Evolutionary conservation across 2,797 vertebrate genomes (phyloP).

Genomic region (Onychomys leucogaster): DNA sequence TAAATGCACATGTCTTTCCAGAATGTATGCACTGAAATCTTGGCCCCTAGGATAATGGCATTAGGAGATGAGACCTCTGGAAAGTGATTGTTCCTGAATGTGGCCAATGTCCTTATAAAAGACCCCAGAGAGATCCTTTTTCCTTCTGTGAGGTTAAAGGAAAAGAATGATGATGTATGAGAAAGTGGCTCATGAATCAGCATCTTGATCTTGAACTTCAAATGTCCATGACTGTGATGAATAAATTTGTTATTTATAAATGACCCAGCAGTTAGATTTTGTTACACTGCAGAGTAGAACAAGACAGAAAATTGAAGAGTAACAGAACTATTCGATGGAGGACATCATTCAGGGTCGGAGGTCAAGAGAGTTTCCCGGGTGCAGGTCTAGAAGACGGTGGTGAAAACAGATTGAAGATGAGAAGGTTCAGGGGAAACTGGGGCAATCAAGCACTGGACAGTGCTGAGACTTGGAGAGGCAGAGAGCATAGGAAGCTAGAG

Average conservation of each 20-base stretch:
- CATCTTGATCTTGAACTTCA: background rate
- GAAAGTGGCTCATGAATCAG: background rate
- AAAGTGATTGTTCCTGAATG: background rate
- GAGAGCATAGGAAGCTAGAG: constrained; percentile 19
- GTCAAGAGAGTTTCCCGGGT: background rate
- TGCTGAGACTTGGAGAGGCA: background rate
- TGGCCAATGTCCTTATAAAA: background rate
- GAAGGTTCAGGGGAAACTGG: background rate
- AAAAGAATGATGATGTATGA: background rate
- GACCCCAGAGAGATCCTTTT: background rate
- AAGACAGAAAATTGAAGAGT: background rate
- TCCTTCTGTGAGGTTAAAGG: background rate
- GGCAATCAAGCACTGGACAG: background rate
- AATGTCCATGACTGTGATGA: background rate
- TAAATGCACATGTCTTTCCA: background rate
- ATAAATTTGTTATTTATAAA: background rate
- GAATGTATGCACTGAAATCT: background rate
- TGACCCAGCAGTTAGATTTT: background rate
- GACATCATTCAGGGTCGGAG: background rate
- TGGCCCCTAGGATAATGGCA: background rate
- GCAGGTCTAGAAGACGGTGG: background rate
- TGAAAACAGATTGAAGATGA: background rate
- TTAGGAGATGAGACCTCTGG: background rate
- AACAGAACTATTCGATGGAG: background rate
- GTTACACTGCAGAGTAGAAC: background rate